Evolutionary conservation across 2,888 invertebrate genomes (phyloP).

Genomic region (Megaustenia siamemsis): DNA sequence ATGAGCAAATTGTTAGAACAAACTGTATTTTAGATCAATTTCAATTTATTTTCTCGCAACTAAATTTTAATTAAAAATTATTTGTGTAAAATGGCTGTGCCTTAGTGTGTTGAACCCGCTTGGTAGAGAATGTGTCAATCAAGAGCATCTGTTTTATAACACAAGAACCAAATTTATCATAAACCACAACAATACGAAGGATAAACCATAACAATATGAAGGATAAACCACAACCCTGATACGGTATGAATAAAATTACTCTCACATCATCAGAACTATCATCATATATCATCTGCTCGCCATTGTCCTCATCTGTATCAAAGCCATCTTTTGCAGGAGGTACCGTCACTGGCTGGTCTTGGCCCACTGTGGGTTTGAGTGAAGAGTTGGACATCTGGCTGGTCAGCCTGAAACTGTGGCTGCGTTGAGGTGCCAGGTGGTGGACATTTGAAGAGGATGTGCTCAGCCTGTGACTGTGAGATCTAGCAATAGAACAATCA

Average conservation of each 20-base stretch:
- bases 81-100: no score
- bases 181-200: no score
- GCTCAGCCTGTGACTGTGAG: conserved; percentile 49
- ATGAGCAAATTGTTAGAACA: no score
- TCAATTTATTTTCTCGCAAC: no score
- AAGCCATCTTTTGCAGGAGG: background rate
- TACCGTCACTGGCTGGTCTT: background rate
- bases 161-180: no score
- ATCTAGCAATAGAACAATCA: conserved; percentile 14
- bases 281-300: conserved; percentile 25
- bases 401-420: conserved; percentile 43
- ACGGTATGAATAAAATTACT: background rate
- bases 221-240: no score
- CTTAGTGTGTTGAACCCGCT: no score
- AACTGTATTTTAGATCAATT: no score
- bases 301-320: conserved; percentile 47
- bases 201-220: no score
- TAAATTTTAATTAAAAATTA: no score
- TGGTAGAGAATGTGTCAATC: no score
- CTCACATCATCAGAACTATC: conserved; percentile 52
- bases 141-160: no score
- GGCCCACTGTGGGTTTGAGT: background rate
- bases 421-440: conserved; percentile 45
- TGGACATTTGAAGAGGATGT: conserved; percentile 36
- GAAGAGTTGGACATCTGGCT: background rate